These are phyloP conservation scores for Saccostrea cuccullata DNA, from an alignment of 1,140 invertebrate species.

Conservation along the genomic window DNA sequence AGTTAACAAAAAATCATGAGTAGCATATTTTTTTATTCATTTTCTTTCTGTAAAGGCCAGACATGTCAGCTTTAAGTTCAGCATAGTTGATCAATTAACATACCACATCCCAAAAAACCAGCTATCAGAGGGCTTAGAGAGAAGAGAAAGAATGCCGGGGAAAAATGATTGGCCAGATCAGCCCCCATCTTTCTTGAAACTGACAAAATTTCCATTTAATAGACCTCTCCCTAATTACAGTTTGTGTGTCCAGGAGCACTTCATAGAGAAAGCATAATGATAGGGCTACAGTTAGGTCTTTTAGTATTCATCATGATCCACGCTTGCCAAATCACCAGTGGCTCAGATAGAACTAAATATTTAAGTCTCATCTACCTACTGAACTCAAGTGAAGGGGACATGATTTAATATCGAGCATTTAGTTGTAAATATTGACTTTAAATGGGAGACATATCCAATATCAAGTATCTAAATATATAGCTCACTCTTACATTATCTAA, in stretches of 20 bases:
- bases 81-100: slow-evolving; percentile 2
- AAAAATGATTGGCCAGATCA: neutral
- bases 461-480: neutral
- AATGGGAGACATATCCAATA: neutral
- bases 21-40: slow-evolving; percentile 3
- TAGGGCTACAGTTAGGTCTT: neutral
- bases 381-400: neutral
- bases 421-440: slow-evolving; percentile 15
- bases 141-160: neutral
- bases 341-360: neutral
- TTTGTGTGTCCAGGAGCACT: slow-evolving; percentile 9
- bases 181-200: neutral
- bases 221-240: neutral
- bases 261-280: neutral
- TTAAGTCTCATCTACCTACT: neutral
- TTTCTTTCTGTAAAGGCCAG: neutral
- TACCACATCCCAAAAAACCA: neutral
- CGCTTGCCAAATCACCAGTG: neutral
- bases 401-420: slow-evolving; percentile 1
- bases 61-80: neutral
- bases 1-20: neutral
- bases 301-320: neutral
- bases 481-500: neutral
- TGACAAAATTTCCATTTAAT: neutral
- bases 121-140: too few relatives aligned